Conservation (phyloP, 2,797 vertebrate species). For the Rhinella marina region DNA sequence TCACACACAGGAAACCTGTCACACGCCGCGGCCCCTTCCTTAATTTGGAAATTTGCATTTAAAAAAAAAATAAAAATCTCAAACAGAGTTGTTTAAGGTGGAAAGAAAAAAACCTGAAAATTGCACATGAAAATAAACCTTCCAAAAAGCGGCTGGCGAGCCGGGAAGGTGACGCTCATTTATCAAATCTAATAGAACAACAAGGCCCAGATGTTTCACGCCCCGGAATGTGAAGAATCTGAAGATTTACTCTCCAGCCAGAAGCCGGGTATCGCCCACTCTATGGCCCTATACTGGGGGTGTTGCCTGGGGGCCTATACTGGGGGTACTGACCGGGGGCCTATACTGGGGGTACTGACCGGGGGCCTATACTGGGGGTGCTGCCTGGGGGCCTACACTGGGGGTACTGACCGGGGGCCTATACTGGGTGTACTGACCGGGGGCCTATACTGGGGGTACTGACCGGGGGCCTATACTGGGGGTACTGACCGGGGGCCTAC, state of each 20-base stretch:
- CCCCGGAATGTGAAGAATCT: slow-evolving; percentile 71
- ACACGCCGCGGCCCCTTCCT: slow-evolving; percentile 35
- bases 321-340: too few species aligned
- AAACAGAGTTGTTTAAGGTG: slow-evolving; percentile 29
- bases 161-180: slow-evolving; percentile 52
- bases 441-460: slow-evolving; percentile 16
- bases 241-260: slow-evolving; percentile 67
- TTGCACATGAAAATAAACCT: slow-evolving; percentile 50
- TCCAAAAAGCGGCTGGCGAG: not conserved
- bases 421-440: too few species aligned
- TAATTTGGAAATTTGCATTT: slow-evolving; percentile 59
- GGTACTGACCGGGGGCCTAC: not conserved
- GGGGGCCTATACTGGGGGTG: slow-evolving; percentile 9
- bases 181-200: slow-evolving; percentile 64
- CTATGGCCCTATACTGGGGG: slow-evolving; percentile 12
- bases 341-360: not conserved
- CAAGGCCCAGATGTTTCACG: slow-evolving; percentile 68
- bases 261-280: slow-evolving; percentile 51
- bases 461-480: slow-evolving; percentile 3
- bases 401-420: not conserved
- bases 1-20: slow-evolving; percentile 50
- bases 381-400: slow-evolving; percentile 1
- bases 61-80: slow-evolving; percentile 2
- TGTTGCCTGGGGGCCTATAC: not conserved
- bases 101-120: slow-evolving; percentile 28